Base-by-base conservation (phyloP, 2,888 invertebrate genomes). In the Eurytoma californica region DNA sequence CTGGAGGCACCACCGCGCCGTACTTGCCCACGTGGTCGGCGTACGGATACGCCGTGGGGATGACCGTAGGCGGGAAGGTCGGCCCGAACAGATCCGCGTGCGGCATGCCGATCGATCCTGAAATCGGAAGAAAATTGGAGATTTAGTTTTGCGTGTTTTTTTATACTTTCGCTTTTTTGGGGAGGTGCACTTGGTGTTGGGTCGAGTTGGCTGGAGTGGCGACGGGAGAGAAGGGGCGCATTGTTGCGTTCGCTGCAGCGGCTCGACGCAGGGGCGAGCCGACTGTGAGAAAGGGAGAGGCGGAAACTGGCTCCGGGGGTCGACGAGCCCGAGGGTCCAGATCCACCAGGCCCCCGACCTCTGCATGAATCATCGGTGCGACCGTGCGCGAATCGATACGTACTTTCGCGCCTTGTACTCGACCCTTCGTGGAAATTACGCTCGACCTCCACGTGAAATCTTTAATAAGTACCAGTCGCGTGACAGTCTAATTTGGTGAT, bases 31-130 rank as follows among this genome's bases (percentile, higher is more conserved):
- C 14, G 80, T 79, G 78, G 16, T 80, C 73, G 76, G 82, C 87
- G 79, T 88, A 87, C 3, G 86, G 80, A 55, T 89, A 89, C 3
- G 86, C 58, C 58, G 86, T 81, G 3, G 87, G 86, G 2, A 89
- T 78, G 7, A 88, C 85, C 53, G 87, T 83, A 20, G 87, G 86
- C 9, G 87, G 81, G 77, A 89, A 89, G 13, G 83, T 82, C 4
- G 88, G 85, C 18, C 85, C 82, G 80, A 89, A 90, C 3, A 90
- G 53, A 39, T 90, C 89, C 18, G 86, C 72, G 67, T 86, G 84
- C 53, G 87, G 82, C 86, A 88, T 86, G 68, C 87, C 86, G 39
- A 89, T 85, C 18, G 86, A 82, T 84, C 90, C 90, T 90, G 83
- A 14, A 72, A 81, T 74, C 69, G 78, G 30, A 73, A 63, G 47